Evolutionary conservation across 2,888 invertebrate species (phyloP).

Genomic region (Zaprionus bogoriensis): DNA sequence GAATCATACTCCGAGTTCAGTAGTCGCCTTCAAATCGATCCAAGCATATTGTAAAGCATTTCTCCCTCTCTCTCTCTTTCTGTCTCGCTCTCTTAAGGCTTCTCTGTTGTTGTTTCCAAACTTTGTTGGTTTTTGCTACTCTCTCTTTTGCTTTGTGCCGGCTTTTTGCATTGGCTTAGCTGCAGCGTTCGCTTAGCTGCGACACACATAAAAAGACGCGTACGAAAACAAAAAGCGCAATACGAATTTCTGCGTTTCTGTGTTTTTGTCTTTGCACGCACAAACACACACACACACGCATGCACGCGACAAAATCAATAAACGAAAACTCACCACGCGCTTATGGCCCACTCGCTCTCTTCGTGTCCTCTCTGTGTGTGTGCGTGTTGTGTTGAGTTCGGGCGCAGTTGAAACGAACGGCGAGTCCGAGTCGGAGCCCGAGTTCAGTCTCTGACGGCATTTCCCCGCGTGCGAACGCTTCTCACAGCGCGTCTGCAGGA

Average conservation of each 20-base stretch:
- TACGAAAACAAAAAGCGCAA: conserved; percentile 50
- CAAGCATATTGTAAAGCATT: too few relatives aligned
- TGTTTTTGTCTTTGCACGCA: conserved; percentile 46
- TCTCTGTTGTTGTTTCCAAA: conserved; percentile 16
- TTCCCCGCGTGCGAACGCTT: conserved; percentile 51
- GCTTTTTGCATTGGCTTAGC: conserved; percentile 48
- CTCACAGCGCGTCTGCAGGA: conserved; percentile 17
- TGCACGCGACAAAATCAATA: conserved; percentile 57
- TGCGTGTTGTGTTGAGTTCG: conserved; percentile 28
- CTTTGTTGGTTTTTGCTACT: conserved; percentile 10
- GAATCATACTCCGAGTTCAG: too few relatives aligned
- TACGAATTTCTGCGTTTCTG: conserved; percentile 35
- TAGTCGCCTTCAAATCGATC: too few relatives aligned
- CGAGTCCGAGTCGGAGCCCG: conserved; percentile 5
- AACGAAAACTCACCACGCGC: conserved; percentile 55
- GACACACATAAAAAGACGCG: conserved; percentile 17
- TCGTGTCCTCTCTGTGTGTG: neutral
- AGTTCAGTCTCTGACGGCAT: conserved; percentile 68
- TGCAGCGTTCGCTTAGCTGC: conserved; percentile 21
- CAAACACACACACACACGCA: neutral
- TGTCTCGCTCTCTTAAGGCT: neutral
- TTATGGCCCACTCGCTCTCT: conserved; percentile 8
- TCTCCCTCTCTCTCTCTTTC: too few relatives aligned
- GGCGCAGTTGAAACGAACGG: conserved; percentile 15
- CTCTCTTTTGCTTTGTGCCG: conserved; percentile 43